phyloP scores from a whole-genome alignment of 2,113 vertebrate genomes.

The Callaeas wilsoni region DNA sequence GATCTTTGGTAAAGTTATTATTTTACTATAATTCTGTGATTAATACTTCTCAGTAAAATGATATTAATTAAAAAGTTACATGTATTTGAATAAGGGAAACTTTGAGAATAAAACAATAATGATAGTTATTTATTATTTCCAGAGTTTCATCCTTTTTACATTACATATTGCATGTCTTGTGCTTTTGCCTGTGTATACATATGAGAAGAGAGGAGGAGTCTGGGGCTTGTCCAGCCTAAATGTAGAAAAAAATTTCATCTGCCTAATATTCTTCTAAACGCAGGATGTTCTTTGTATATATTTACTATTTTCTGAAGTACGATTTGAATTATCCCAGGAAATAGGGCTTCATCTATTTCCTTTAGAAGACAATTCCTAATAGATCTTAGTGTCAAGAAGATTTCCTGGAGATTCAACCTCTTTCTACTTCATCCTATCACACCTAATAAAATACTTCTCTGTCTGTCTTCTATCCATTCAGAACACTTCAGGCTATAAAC shows the following conservation, averaged over 20 bases:
- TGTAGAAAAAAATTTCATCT: background rate
- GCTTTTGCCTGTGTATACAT: background rate
- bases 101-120: background rate
- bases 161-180: background rate
- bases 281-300: conserved; percentile 63
- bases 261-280: background rate
- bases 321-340: conserved; percentile 54
- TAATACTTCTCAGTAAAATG: background rate
- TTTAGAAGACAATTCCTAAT: conserved; percentile 31
- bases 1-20: background rate
- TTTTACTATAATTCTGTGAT: background rate
- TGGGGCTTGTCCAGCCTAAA: conserved; percentile 3
- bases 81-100: background rate
- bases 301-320: conserved; percentile 43
- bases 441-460: background rate
- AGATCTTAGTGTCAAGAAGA: conserved; percentile 45
- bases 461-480: background rate
- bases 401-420: conserved; percentile 28
- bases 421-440: conserved; percentile 4
- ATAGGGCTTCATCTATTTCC: conserved; percentile 32
- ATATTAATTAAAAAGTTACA: background rate
- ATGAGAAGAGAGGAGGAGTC: background rate
- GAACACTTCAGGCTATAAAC: background rate
- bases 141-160: background rate
- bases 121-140: background rate